Evolutionary conservation across 2,113 vertebrate genomes (phyloP).

Genomic region (Eudyptes chrysolophus): DNA sequence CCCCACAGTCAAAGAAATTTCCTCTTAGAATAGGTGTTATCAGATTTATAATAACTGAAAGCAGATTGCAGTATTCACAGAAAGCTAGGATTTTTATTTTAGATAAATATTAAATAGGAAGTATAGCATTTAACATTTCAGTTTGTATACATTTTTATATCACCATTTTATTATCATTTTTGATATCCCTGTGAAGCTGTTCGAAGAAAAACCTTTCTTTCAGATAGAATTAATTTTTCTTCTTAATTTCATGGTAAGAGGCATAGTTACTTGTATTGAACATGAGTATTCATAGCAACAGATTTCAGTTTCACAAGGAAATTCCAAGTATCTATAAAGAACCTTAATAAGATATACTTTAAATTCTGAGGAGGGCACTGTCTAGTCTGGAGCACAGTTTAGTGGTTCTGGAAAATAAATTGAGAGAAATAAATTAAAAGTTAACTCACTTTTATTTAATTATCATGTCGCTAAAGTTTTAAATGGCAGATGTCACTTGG

Average conservation of each 20-base stretch:
- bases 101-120: background rate
- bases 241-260: background rate
- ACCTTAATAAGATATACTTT: background rate
- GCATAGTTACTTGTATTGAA: conserved; percentile 35
- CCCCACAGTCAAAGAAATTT: background rate
- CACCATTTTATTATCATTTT: background rate
- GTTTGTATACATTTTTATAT: background rate
- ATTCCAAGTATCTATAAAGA: background rate
- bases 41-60: background rate
- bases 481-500: conserved; percentile 20
- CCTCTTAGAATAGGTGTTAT: background rate
- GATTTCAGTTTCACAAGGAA: conserved; percentile 8
- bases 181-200: background rate
- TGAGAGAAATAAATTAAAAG: background rate
- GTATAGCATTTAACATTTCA: background rate
- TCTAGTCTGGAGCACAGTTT: background rate
- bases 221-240: background rate
- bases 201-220: background rate
- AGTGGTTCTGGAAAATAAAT: background rate
- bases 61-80: background rate
- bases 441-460: conserved; percentile 19
- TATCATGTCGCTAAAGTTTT: background rate
- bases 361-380: background rate
- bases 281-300: background rate
- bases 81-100: conserved; percentile 25